A percentile compares a stretch with the other conserved stretches of the same genome.
Conservation (phyloP, 2,888 invertebrate genomes). For the Halocaridina rubra region DNA sequence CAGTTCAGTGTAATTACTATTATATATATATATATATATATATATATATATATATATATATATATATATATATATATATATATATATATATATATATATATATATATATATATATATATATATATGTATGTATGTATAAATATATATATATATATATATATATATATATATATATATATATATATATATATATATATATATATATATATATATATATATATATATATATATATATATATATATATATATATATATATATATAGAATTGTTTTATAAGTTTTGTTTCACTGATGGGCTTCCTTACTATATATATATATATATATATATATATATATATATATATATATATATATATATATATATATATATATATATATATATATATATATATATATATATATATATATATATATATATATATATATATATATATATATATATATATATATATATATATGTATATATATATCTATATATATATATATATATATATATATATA, state of each 20-base stretch:
- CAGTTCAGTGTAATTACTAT: neutral
- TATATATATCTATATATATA: neutral
- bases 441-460: neutral
- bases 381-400: neutral
- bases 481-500: neutral
- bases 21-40: slow-evolving; percentile 3
- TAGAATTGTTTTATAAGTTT: no score
- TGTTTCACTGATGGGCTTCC: no score
- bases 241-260: neutral
- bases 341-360: neutral
- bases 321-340: neutral
- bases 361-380: neutral
- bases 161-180: neutral
- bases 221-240: neutral
- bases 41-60: neutral
- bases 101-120: slow-evolving; percentile 13
- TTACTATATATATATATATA: neutral
- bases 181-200: neutral
- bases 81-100: slow-evolving; percentile 3
- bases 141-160: neutral
- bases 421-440: neutral
- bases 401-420: neutral
- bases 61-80: neutral
- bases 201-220: neutral
- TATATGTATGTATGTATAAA: neutral